A percentile compares a stretch with the other conserved stretches of the same genome.
These are phyloP conservation scores for Pangasius mekongensis DNA, from an alignment of 2,797 vertebrate species.

Conservation along the genomic window DNA sequence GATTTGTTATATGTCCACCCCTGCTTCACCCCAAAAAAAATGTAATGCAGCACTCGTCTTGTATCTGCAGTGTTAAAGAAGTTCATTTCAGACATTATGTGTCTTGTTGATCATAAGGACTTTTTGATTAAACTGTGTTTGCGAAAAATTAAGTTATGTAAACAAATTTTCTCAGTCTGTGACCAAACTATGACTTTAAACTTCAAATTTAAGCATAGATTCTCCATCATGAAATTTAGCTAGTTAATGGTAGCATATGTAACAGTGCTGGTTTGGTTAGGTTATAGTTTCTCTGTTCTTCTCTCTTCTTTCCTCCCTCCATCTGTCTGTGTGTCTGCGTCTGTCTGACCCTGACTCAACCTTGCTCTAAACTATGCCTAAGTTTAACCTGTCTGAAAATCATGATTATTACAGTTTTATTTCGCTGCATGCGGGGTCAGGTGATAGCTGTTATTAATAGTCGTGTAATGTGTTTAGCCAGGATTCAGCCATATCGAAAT, in stretches of 20 bases:
- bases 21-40: too few species aligned
- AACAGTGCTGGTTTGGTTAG: not conserved
- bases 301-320: not conserved
- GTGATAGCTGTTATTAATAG: not conserved
- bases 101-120: not conserved
- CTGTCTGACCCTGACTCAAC: not conserved
- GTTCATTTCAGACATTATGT: too few species aligned
- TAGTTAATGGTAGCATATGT: not conserved
- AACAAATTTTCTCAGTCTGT: not conserved
- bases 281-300: not conserved
- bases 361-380: not conserved
- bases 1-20: too few species aligned
- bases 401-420: not conserved
- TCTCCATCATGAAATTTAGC: not conserved
- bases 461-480: not conserved
- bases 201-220: not conserved
- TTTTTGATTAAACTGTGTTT: too few species aligned
- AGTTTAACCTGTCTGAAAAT: not conserved
- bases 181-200: not conserved
- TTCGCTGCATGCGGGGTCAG: not conserved
- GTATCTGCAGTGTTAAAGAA: not conserved
- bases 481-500: not conserved
- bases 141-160: too few species aligned
- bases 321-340: not conserved
- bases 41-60: too few species aligned